Evolutionary conservation across 2,888 invertebrate genomes (phyloP), one percentile per base, ranked within the genome.

Genomic region (Papilio demoleus): DNA sequence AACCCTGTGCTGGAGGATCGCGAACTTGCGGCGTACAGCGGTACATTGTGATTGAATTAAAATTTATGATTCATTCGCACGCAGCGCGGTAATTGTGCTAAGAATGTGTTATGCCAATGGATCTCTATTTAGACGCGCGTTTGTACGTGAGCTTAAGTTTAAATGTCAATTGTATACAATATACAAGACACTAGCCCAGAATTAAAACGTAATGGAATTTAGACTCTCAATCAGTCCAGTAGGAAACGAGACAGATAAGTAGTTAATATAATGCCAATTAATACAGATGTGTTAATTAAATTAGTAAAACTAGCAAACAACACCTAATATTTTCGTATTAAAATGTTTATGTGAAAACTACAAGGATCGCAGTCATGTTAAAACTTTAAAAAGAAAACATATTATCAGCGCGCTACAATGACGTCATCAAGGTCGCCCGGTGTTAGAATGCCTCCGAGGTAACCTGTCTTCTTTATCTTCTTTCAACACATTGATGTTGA

Each of bases 361-460:
- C 6, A 31, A 14, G 12, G n/a, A n/a, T n/a, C n/a, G n/a, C n/a
- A n/a, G n/a, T n/a, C n/a, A 38, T 14, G 42, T 42, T 50, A 50
- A 50, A 50, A 50, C 11, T 45, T 24, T 6, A 63, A 73, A 77
- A 80, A 80, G 79, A 82, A 83, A 85, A 82, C 82, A 83, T 80
- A 85, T 81, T 17, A 42, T 42, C 80, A 76, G 77, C 71, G 72
- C 77, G 78, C 79, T 78, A 73, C 80, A 83, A 81, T 90, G 87
- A 90, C 88, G 88, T 90, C 90, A 90, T 74, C 90, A 90, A 90
- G 90, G 90, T 81, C 87, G 80, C 72, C 86, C 74, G 76, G 85
- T 84, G 80, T 81, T 79, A 75, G 67, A 68, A 31, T 63, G 58
- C 47, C 36, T 68, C 58, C 27, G 38, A 24, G 8, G 38, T 50